These are phyloP conservation scores for Ctenosaura bakeri DNA, from an alignment of 2,797 vertebrate species.

Conservation along the genomic window DNA sequence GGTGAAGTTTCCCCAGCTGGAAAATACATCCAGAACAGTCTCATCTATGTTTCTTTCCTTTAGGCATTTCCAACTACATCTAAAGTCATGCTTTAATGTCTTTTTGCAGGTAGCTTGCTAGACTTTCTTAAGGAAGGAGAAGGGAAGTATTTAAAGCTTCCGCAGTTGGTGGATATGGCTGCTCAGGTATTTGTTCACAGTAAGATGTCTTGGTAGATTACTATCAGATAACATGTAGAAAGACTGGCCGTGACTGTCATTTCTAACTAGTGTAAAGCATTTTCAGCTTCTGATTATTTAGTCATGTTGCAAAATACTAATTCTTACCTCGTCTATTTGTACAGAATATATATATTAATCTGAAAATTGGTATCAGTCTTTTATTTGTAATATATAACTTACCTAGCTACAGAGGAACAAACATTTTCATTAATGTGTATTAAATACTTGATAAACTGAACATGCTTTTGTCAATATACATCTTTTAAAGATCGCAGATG, in stretches of 20 bases:
- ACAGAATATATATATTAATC: not conserved
- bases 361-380: not conserved
- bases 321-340: conserved; percentile 19
- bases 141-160: conserved; percentile 93
- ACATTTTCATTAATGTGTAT: conserved; percentile 6
- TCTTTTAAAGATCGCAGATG: conserved; percentile 89
- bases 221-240: conserved; percentile 7
- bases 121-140: conserved; percentile 97
- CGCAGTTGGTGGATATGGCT: conserved; percentile 95
- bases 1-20: conserved; percentile 33
- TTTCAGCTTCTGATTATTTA: conserved; percentile 21
- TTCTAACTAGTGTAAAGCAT: not conserved
- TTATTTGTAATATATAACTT: not conserved
- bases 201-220: conserved; percentile 9
- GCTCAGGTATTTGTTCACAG: conserved; percentile 87
- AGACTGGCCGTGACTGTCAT: fast-evolving
- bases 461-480: conserved; percentile 42
- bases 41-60: not conserved
- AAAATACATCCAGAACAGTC: not conserved
- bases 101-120: conserved; percentile 89
- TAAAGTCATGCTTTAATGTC: not conserved
- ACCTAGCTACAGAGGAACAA: not conserved
- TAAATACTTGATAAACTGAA: conserved; percentile 41
- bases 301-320: conserved; percentile 30
- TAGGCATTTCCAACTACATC: conserved; percentile 17